A percentile compares a stretch with the other conserved stretches of the same genome.
Conservation (phyloP, 2,888 invertebrate genomes). For the Platycnemis pennipes region DNA sequence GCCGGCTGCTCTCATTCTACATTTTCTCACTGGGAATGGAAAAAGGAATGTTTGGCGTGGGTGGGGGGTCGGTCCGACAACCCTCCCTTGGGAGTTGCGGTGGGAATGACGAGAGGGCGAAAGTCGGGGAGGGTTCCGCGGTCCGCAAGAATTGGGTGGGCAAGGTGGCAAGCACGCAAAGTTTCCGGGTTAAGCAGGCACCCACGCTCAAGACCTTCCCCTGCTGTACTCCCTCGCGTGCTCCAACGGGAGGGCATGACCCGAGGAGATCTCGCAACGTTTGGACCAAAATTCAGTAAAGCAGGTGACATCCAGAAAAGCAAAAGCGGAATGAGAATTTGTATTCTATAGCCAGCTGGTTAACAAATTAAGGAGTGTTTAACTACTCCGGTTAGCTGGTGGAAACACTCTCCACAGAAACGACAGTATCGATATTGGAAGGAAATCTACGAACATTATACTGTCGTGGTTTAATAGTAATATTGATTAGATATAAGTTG, state of each 20-base stretch:
- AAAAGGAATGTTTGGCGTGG: background rate
- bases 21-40: background rate
- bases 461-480: too few species aligned
- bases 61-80: background rate
- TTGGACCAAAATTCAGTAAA: background rate
- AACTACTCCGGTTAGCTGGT: too few species aligned
- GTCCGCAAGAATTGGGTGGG: background rate
- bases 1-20: background rate
- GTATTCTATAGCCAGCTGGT: background rate
- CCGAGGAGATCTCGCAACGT: background rate
- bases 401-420: too few species aligned
- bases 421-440: too few species aligned
- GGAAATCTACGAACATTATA: too few species aligned
- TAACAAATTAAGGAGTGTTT: too few species aligned
- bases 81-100: background rate
- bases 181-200: background rate
- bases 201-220: too few species aligned
- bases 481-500: too few species aligned
- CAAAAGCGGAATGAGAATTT: background rate
- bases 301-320: background rate
- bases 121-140: background rate
- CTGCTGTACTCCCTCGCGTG: too few species aligned
- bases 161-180: background rate
- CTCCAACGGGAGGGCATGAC: background rate
- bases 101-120: background rate